Evolutionary conservation across 2,888 invertebrate genomes (phyloP), one percentile per base, ranked within the genome.

Genomic region (Megaustenia siamemsis): DNA sequence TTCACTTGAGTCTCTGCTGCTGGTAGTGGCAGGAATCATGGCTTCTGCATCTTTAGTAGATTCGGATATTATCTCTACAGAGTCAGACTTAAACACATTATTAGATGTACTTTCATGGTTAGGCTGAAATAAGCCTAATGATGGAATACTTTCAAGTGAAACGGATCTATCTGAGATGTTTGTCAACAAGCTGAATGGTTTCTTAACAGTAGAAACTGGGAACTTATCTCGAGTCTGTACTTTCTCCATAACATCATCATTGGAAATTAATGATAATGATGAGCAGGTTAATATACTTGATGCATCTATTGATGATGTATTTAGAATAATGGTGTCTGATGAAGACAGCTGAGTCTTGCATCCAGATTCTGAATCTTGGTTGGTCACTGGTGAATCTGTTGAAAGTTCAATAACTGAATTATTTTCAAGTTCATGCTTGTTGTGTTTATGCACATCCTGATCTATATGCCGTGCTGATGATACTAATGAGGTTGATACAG

Each of bases 101-200:
- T n/a, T 40, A 0, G 38, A 6, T n/a, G 38, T 1, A 28, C 49
- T 63, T 18, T 32, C 43, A 53, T 35, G 32, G 32, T 83, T 56
- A 45, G 60, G 77, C 68, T 76, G 76, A 35, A 85, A 81, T 49
- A 85, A 76, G 18, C 53, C 43, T 60, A 76, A 24, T 60, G 85
- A 71, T 69, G 85, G 85, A 69, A 85, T 85, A 56, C 85, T 85
- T 60, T 81, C 81, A 12, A 85, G 75, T 15, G 80, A 81, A 45
- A 85, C 81, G 18, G 75, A 66, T 53, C 76, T 81, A 18, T 85
- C 77, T 53, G 85, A 85, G 28, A 85, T 69, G 35, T 68, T 69
- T 68, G 76, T 43, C 8, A 85, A 28, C n/a, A 85, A 81, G 49
- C 81, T 81, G 45, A 80, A 84, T 32, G 78, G 60, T 21, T 69